phyloP scores from a whole-genome alignment of 2,797 vertebrate species.

The Arnoldichthys spilopterus region DNA sequence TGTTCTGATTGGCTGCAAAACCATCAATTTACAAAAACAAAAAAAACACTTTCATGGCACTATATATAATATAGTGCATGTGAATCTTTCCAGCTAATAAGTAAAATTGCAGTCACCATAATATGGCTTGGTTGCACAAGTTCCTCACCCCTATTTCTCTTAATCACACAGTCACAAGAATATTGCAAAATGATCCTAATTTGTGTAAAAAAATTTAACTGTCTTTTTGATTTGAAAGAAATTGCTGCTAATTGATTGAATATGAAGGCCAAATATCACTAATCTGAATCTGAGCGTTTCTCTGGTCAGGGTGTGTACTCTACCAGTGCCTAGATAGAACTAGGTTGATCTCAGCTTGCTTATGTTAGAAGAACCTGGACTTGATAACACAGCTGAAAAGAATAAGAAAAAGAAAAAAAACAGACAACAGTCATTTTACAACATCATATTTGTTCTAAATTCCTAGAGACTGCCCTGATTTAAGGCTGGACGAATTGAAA shows the following conservation, averaged over 20 bases:
- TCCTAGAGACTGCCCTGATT: slow-evolving; percentile 85
- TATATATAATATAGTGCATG: not conserved
- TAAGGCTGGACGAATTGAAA: slow-evolving; percentile 91
- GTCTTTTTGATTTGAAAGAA: not conserved
- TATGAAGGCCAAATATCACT: not conserved
- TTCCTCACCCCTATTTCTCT: not conserved
- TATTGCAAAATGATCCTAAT: not conserved
- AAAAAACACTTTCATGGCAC: no score
- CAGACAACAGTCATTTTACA: not conserved
- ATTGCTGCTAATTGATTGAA: not conserved
- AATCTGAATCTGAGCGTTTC: not conserved
- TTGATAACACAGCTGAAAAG: not conserved
- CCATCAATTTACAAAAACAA: no score
- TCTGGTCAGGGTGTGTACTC: not conserved
- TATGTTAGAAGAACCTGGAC: not conserved
- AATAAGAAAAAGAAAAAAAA: not conserved
- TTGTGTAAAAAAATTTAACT: not conserved
- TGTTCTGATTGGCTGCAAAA: no score
- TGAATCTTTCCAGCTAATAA: not conserved
- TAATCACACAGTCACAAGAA: not conserved
- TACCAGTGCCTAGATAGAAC: not conserved
- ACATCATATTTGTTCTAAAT: slow-evolving; percentile 12
- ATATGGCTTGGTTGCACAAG: not conserved
- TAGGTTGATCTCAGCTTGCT: not conserved
- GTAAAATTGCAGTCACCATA: no score